Percentiles rank a stretch among this genome's conserved stretches.
Conservation (phyloP, 2,888 invertebrate genomes). For the Erebia aethiops region DNA sequence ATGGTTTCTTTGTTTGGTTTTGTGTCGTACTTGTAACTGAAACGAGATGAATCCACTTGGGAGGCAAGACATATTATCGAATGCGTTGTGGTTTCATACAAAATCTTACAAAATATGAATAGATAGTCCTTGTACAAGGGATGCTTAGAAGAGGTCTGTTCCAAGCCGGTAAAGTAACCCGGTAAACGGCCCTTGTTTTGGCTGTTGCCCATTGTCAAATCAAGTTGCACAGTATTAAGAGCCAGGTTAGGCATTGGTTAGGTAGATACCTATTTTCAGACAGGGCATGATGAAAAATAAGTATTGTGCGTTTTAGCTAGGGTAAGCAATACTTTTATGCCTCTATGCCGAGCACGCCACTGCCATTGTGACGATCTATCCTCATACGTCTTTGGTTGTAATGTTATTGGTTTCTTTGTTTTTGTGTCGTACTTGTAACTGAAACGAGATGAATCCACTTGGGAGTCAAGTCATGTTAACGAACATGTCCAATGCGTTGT, state of each 20-base stretch:
- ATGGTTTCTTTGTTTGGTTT: conserved; percentile 32
- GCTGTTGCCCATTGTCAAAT: conserved; percentile 56
- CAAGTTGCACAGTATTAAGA: no score
- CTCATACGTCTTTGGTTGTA: conserved; percentile 35
- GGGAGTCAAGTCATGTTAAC: no score
- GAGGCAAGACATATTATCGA: neutral
- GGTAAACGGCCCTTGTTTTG: conserved; percentile 73
- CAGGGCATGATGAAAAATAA: no score
- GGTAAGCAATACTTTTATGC: no score
- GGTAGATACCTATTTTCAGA: no score
- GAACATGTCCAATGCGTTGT: no score
- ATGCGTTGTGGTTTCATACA: neutral
- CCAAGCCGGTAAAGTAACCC: no score
- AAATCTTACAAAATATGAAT: neutral
- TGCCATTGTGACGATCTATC: conserved; percentile 56
- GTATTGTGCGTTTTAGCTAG: no score
- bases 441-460: neutral
- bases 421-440: conserved; percentile 7
- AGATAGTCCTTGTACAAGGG: neutral
- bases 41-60: neutral
- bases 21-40: conserved; percentile 9
- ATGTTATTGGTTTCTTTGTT: conserved; percentile 35
- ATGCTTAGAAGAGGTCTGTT: no score
- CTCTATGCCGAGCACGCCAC: no score
- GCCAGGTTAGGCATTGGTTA: no score